Evolutionary conservation across 2,888 invertebrate genomes (phyloP).

Genomic region (Chalcosyrphus nemorum): DNA sequence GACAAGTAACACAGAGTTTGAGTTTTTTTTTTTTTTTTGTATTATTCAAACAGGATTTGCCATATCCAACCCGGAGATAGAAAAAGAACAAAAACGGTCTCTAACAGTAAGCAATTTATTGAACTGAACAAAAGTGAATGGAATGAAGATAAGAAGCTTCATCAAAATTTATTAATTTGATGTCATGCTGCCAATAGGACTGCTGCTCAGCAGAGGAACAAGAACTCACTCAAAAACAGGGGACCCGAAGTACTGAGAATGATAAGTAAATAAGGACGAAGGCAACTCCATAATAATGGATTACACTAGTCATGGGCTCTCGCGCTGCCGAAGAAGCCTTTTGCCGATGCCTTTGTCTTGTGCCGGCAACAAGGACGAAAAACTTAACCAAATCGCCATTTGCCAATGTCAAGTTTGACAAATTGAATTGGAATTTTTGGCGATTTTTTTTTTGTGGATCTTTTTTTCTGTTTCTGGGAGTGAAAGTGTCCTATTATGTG

Average conservation of each 20-base stretch:
- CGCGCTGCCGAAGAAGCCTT: not conserved
- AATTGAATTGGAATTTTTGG: constrained; percentile 31
- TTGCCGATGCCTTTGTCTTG: not conserved
- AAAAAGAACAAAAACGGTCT: not conserved
- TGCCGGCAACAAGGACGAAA: constrained; percentile 3
- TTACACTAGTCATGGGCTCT: constrained; percentile 1
- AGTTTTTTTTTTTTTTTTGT: not conserved
- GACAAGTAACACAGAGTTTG: not conserved
- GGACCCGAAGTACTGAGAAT: not conserved
- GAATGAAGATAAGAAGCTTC: constrained; percentile 21
- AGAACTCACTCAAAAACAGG: not conserved
- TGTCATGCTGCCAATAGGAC: constrained; percentile 29
- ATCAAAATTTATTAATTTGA: constrained; percentile 50
- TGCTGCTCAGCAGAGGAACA: not conserved
- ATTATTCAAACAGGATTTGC: constrained; percentile 12
- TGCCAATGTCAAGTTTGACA: constrained; percentile 54
- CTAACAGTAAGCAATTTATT: constrained; percentile 15
- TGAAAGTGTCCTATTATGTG: not conserved
- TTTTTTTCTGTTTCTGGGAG: not conserved
- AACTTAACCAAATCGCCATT: constrained; percentile 51
- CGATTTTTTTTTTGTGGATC: not conserved
- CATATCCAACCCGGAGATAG: constrained; percentile 7
- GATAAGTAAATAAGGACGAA: constrained; percentile 4
- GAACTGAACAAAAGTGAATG: constrained; percentile 9
- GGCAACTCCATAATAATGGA: constrained; percentile 25